Evolutionary conservation across 2,113 vertebrate genomes (phyloP).

Genomic region (Rafetus swinhoei): DNA sequence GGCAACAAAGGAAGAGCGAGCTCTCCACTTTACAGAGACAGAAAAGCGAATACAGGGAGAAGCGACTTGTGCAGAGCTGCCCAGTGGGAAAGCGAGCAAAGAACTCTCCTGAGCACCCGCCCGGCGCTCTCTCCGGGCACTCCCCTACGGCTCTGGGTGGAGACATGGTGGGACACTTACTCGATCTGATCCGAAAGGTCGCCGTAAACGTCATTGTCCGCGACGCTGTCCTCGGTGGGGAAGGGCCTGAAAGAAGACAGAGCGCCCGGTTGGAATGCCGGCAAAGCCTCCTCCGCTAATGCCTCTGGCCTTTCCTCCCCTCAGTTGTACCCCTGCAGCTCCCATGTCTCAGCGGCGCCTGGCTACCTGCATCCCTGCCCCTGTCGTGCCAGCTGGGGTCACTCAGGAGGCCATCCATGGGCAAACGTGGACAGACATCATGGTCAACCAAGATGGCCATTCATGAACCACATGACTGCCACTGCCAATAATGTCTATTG

Average conservation of each 20-base stretch:
- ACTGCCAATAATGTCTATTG: not conserved
- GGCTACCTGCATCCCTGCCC: not conserved
- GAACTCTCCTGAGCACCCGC: not conserved
- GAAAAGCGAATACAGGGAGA: too few species aligned
- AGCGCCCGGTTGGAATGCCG: not conserved
- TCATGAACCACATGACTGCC: not conserved
- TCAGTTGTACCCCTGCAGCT: not conserved
- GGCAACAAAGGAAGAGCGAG: not conserved
- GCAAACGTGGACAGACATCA: not conserved
- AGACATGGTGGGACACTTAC: constrained; percentile 77
- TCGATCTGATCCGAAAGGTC: constrained; percentile 94
- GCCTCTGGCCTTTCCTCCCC: not conserved
- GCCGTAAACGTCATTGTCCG: constrained; percentile 91
- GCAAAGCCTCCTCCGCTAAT: not conserved
- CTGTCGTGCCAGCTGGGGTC: too few species aligned
- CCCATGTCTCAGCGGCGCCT: not conserved
- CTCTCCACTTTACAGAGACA: not conserved
- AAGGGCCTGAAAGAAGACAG: constrained; percentile 81
- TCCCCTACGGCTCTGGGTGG: not conserved
- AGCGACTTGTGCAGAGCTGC: too few species aligned
- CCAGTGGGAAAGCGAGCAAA: not conserved
- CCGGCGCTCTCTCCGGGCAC: not conserved
- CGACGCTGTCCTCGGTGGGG: constrained; percentile 81
- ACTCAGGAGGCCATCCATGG: not conserved
- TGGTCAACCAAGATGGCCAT: not conserved